Evolutionary conservation across 2,797 vertebrate species (phyloP).

Genomic region (Acestrorhynchus altus): DNA sequence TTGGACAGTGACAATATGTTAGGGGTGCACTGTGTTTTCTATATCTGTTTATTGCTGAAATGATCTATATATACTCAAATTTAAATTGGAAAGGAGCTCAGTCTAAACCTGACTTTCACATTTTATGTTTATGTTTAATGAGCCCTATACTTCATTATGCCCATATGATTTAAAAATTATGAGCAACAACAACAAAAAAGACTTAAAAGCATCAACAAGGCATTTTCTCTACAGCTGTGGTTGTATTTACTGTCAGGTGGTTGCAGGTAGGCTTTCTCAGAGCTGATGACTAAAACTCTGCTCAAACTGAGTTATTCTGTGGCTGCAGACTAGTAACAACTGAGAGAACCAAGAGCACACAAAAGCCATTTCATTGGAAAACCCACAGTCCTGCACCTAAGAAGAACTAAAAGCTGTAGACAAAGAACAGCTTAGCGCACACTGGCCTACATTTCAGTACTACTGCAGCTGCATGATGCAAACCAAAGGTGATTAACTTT

Average conservation of each 20-base stretch:
- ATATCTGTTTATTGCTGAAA: too few species aligned
- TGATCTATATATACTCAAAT: too few species aligned
- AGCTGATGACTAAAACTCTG: background rate
- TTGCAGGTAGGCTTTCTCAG: background rate
- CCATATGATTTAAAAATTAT: too few species aligned
- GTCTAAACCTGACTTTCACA: too few species aligned
- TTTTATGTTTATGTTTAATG: too few species aligned
- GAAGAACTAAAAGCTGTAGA: background rate
- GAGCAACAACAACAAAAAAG: too few species aligned
- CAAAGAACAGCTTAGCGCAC: background rate
- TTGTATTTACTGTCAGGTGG: background rate
- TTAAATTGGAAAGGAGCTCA: too few species aligned
- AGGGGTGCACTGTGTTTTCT: too few species aligned
- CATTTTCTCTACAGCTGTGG: too few species aligned
- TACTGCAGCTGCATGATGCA: background rate
- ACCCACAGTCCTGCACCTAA: background rate
- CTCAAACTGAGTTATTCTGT: background rate
- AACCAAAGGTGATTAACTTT: background rate
- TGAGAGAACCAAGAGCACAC: background rate
- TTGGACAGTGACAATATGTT: too few species aligned
- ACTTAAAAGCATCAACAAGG: background rate
- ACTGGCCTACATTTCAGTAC: background rate
- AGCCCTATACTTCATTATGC: too few species aligned
- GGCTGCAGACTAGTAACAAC: background rate
- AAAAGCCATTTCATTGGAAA: background rate